Base-by-base conservation (phyloP, 1,140 invertebrate species). In the Drosophila orosa region DNA sequence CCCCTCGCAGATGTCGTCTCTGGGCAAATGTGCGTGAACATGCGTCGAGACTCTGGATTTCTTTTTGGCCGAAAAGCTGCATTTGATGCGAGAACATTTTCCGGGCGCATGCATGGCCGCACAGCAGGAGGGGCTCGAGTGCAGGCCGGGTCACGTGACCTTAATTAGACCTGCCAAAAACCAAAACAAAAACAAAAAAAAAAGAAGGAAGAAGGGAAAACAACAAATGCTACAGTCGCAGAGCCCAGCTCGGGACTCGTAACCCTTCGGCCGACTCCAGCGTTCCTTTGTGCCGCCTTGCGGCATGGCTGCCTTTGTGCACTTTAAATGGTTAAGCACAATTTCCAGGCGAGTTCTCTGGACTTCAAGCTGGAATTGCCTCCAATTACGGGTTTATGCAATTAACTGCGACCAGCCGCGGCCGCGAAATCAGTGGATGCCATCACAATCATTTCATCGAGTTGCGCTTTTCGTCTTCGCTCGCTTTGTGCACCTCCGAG, bases 61-160 rank as follows among this genome's bases (percentile, higher is more conserved):
- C 54, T 61, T 72, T 77, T 58, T 45, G 22, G 58, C 37, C 61
- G 58, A 74, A 74, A 74, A 57, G 66, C 80, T 84, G 81, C 81
- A 85, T 79, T 87, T 74, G 71, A 86, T 87, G 75, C 65, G 79
- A 78, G 48, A 56, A 66, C 65, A 72, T 81, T 86, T 85, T 72
- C 74, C 74, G 62, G 48, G 35, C 37, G 37, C 78, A 80, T 86
- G 83, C 77, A 79, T 82, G 69, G 83, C 75, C 69, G 82, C 82
- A 78, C 81, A 85, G 17, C 40, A 62, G 63, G 59, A 33, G 44
- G 15, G 48, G 59, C 37, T 22, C 33, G 27, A 15, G 25, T 58
- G 24, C 55, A 62, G 69, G 37, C 52, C 62, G 58, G 78, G 82
- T 81, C 83, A 79, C 83, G 83, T 86, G 82, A 82, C 83, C 83